phyloP scores from a whole-genome alignment of 1,140 invertebrate species.

The Eulimnadia texana region DNA sequence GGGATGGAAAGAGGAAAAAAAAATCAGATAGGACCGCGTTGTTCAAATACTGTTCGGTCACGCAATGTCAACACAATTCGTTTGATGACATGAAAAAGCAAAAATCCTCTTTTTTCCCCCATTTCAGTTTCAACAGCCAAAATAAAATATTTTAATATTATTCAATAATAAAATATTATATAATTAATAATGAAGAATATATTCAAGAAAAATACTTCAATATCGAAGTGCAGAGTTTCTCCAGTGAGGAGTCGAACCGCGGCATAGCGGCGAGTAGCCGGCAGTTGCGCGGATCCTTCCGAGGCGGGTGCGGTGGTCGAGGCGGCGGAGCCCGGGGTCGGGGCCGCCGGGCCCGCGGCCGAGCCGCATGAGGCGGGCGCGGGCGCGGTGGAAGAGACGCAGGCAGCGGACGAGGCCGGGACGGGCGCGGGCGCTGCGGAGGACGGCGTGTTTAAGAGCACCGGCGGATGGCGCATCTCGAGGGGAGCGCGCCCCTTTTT shows the following conservation, averaged over 20 bases:
- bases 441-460: conserved; percentile 6
- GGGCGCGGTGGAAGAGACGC: neutral
- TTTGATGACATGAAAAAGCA: too few relatives aligned
- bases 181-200: too few relatives aligned
- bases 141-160: too few relatives aligned
- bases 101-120: too few relatives aligned
- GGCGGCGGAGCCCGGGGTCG: neutral
- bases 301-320: neutral
- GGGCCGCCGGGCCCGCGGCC: neutral
- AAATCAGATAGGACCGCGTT: too few relatives aligned
- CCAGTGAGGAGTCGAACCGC: conserved; percentile 42
- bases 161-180: too few relatives aligned
- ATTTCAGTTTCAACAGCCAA: too few relatives aligned
- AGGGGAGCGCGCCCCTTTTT: neutral
- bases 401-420: neutral
- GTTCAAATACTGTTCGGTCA: too few relatives aligned
- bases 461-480: conserved; percentile 11
- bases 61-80: too few relatives aligned
- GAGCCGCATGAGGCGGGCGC: conserved; percentile 1
- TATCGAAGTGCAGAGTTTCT: conserved; percentile 46
- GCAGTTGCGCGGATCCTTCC: conserved; percentile 9
- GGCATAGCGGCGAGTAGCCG: conserved; percentile 33
- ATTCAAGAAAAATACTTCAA: too few relatives aligned
- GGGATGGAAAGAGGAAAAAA: too few relatives aligned
- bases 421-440: neutral